Evolutionary conservation across 2,797 vertebrate species (phyloP).

Genomic region (Mionectes olivaceus): DNA sequence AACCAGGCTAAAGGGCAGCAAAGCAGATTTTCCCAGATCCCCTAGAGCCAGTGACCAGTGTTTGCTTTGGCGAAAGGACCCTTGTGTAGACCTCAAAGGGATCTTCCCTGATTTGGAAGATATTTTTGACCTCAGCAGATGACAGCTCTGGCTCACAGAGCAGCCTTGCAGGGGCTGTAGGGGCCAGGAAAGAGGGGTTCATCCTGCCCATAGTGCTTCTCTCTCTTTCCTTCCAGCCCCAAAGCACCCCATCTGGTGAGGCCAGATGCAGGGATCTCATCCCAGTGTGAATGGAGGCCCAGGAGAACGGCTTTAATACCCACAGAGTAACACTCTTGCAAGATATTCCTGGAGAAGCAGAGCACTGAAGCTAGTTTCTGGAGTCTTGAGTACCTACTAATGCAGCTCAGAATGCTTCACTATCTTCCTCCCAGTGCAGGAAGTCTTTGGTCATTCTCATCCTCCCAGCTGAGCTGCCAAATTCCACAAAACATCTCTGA

Average conservation of each 20-base stretch:
- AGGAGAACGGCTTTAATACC: not conserved
- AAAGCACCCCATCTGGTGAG: not conserved
- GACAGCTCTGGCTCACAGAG: not conserved
- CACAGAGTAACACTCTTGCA: not conserved
- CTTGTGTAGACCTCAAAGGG: not conserved
- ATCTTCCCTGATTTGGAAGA: not conserved
- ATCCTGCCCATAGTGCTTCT: not conserved
- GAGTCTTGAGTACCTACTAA: not conserved
- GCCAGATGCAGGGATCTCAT: not conserved
- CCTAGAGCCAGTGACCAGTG: not conserved
- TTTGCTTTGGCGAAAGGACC: not conserved
- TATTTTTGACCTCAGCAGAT: not conserved
- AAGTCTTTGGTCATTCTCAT: not conserved
- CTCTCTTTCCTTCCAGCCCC: not conserved
- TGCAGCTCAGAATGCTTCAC: accelerated
- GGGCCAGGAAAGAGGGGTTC: not conserved
- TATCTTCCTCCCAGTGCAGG: not conserved
- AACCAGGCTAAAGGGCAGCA: not conserved
- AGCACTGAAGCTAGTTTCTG: not conserved
- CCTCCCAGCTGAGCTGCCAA: not conserved
- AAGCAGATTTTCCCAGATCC: not conserved
- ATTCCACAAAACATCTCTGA: not conserved
- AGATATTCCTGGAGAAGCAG: not conserved
- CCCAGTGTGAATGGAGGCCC: not conserved
- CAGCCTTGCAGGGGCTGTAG: not conserved